These are phyloP conservation scores for Pseudomyrmex dendroicus DNA, from an alignment of 1,140 invertebrate species.

Conservation along the genomic window DNA sequence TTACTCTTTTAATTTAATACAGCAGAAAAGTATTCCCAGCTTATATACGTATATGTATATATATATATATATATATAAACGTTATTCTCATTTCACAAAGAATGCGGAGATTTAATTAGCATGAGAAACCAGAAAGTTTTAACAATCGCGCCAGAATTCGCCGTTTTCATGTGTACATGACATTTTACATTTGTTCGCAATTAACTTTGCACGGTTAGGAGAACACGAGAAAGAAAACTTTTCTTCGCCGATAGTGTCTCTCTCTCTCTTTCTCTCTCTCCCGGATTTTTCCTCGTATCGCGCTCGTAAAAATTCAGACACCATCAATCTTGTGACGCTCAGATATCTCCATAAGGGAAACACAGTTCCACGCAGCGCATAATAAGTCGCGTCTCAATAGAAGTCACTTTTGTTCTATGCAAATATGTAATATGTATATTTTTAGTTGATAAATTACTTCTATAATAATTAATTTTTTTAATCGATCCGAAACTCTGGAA, in stretches of 20 bases:
- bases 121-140: background rate
- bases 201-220: background rate
- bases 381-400: no score
- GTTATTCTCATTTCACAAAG: slow-evolving; percentile 6
- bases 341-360: background rate
- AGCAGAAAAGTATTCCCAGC: background rate
- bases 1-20: slow-evolving; percentile 9
- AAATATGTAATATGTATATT: no score
- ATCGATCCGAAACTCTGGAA: no score
- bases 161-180: background rate
- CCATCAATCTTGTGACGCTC: background rate
- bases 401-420: no score
- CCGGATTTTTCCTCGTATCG: slow-evolving; percentile 21
- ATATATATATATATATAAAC: no score
- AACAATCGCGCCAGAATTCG: background rate
- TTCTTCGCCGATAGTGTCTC: background rate
- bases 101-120: background rate
- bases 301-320: slow-evolving; percentile 11
- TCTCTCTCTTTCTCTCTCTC: background rate
- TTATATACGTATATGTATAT: background rate
- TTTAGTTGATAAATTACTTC: no score
- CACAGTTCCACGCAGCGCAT: no score
- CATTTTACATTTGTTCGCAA: background rate
- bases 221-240: background rate
- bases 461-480: no score